Conservation (phyloP, 2,888 invertebrate genomes). For the Archips crataeganus region DNA sequence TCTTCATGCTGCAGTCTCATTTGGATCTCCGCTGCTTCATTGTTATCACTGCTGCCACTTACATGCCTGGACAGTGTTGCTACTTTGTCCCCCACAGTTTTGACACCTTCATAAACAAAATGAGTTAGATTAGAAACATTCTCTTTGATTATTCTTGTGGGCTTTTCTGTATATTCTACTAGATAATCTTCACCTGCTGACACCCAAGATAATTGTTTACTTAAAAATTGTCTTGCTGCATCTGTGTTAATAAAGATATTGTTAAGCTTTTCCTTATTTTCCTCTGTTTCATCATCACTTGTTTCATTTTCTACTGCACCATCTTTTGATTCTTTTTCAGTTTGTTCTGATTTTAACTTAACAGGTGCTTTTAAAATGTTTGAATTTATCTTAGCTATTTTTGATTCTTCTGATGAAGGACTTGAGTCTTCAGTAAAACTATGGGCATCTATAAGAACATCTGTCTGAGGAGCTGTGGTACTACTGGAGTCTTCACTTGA, state of each 20-base stretch:
- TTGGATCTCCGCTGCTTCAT: conserved; percentile 83
- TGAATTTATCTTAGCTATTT: conserved; percentile 75
- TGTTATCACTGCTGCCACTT: conserved; percentile 90
- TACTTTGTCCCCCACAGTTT: conserved; percentile 91
- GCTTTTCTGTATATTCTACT: conserved; percentile 88
- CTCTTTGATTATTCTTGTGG: conserved; percentile 89
- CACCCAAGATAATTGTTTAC: conserved; percentile 90
- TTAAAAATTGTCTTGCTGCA: conserved; percentile 91
- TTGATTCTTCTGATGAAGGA: conserved; percentile 85
- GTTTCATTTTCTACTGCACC: conserved; percentile 62
- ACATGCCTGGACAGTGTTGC: conserved; percentile 90
- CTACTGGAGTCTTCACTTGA: conserved; percentile 87
- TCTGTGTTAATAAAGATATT: conserved; percentile 92
- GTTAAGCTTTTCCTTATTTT: conserved; percentile 81
- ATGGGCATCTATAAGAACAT: conserved; percentile 84
- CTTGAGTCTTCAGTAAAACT: conserved; percentile 85
- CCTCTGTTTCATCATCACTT: conserved; percentile 61
- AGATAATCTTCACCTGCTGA: conserved; percentile 89
- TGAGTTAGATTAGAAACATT: conserved; percentile 91
- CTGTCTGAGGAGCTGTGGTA: conserved; percentile 84
- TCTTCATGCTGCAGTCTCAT: conserved; percentile 79
- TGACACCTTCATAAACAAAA: conserved; percentile 91
- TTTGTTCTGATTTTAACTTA: conserved; percentile 59
- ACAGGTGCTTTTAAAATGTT: conserved; percentile 60
- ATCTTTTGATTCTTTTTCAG: conserved; percentile 57